These are phyloP conservation scores for Malurus alboscapulatus DNA, from an alignment of 2,113 vertebrate species.

Conservation along the genomic window DNA sequence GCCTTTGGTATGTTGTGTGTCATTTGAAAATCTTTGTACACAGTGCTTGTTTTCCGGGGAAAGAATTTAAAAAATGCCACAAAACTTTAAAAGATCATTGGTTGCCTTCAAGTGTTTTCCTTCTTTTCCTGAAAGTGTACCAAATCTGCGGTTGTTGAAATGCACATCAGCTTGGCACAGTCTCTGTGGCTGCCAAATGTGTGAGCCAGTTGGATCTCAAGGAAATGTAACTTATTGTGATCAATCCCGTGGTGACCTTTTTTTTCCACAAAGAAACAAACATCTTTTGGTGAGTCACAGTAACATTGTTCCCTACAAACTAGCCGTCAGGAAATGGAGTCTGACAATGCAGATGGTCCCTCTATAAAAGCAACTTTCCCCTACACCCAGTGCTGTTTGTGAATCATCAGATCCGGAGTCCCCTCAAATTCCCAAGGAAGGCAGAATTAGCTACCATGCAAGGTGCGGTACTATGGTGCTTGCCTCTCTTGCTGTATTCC, in stretches of 20 bases:
- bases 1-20: not conserved
- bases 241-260: not conserved
- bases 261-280: slow-evolving; percentile 10
- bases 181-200: not conserved
- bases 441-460: not conserved
- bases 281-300: slow-evolving; percentile 37
- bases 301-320: not conserved
- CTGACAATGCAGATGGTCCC: not conserved
- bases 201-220: not conserved
- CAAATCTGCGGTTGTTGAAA: not conserved
- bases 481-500: not conserved
- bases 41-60: not conserved
- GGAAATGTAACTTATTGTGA: not conserved
- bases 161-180: not conserved
- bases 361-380: not conserved
- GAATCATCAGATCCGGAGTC: not conserved
- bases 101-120: not conserved
- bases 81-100: slow-evolving; percentile 4
- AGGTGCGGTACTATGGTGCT: not conserved
- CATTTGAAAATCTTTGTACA: not conserved
- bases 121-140: slow-evolving; percentile 1
- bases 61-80: not conserved
- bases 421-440: not conserved
- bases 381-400: not conserved
- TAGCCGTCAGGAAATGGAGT: slow-evolving; percentile 15